phyloP scores from a whole-genome alignment of 1,140 invertebrate species.

The Drosophila truncata region DNA sequence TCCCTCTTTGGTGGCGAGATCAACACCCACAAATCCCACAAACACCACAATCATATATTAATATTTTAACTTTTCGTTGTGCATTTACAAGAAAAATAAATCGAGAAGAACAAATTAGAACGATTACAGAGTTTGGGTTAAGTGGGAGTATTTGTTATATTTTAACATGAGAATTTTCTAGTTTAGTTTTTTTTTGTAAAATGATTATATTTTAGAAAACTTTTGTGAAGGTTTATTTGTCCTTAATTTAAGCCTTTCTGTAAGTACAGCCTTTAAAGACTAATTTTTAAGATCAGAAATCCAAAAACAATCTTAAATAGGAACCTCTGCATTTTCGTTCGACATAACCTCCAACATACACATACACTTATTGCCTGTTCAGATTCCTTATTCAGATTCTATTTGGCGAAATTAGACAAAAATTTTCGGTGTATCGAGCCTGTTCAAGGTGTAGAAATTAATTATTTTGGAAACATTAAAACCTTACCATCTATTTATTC shows the following conservation, averaged over 20 bases:
- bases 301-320: no score
- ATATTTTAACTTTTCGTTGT: conserved; percentile 40
- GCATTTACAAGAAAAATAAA: conserved; percentile 68
- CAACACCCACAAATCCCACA: not conserved
- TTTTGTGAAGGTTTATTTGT: not conserved
- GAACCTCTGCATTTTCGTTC: conserved; percentile 15
- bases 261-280: no score
- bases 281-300: no score
- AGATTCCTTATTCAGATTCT: not conserved
- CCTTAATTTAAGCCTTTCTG: not conserved
- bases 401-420: conserved; percentile 4
- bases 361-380: not conserved
- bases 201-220: not conserved
- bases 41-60: conserved; percentile 13
- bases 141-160: not conserved
- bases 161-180: not conserved
- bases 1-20: not conserved
- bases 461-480: conserved; percentile 43
- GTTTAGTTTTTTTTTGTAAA: not conserved
- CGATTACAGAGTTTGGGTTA: not conserved
- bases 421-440: conserved; percentile 31
- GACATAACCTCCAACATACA: not conserved
- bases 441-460: not conserved
- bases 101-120: conserved; percentile 27
- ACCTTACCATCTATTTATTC: conserved; percentile 43